Conservation (phyloP, 2,888 invertebrate species). For the Tetranychus piercei region DNA sequence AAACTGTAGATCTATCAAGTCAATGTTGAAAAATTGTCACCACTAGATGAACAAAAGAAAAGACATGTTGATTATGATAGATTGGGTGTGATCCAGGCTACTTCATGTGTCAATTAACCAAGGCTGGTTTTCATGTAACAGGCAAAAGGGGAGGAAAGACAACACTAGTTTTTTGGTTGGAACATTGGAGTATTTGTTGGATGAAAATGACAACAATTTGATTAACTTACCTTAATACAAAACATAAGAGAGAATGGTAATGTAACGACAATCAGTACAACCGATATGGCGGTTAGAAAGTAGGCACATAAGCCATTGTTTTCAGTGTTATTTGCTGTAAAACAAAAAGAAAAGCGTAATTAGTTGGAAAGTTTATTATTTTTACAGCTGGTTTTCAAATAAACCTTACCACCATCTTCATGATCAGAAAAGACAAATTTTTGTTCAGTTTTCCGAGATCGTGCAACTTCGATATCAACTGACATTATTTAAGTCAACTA, state of each 20-base stretch:
- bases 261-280: conserved; percentile 50
- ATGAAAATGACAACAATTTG: not conserved
- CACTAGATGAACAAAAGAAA: too few species aligned
- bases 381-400: too few species aligned
- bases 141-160: not conserved
- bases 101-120: not conserved
- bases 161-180: not conserved
- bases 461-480: not conserved
- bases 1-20: too few species aligned
- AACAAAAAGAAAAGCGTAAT: not conserved
- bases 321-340: not conserved
- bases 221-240: conserved; percentile 51
- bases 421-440: conserved; percentile 5
- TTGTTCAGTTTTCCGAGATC: not conserved
- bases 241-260: conserved; percentile 63
- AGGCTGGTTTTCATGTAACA: not conserved
- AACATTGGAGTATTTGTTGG: too few species aligned
- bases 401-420: conserved; percentile 1
- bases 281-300: conserved; percentile 1
- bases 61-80: not conserved
- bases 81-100: not conserved
- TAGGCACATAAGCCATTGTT: conserved; percentile 1
- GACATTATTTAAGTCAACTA: not conserved
- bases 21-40: too few species aligned
- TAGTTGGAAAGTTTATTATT: not conserved